phyloP scores from a whole-genome alignment of 2,797 vertebrate species.

The Sebastes taczanowskii region DNA sequence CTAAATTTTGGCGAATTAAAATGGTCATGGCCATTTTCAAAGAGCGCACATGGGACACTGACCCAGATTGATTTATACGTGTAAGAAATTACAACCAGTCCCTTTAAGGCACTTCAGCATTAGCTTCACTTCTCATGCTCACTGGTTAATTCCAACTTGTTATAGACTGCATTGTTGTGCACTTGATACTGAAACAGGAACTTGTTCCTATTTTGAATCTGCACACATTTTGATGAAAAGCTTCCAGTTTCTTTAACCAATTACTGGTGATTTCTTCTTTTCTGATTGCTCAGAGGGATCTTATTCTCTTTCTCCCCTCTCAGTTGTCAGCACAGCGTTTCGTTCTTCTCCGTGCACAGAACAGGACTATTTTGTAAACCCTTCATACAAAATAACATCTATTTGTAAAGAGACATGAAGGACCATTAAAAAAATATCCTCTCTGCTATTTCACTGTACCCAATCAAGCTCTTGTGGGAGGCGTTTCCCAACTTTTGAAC shows the following conservation, averaged over 20 bases:
- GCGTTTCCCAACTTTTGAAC: neutral
- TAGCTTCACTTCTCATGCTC: too few relatives aligned
- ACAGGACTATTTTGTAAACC: neutral
- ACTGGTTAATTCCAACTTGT: too few relatives aligned
- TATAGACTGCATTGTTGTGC: neutral
- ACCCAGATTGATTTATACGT: too few relatives aligned
- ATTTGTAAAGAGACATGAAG: neutral
- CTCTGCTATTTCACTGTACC: neutral
- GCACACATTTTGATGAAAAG: neutral
- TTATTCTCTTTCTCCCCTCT: neutral
- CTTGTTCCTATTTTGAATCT: neutral
- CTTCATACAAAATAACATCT: neutral
- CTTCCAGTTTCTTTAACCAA: too few relatives aligned
- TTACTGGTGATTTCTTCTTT: neutral
- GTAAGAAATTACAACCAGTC: too few relatives aligned
- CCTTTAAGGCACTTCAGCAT: too few relatives aligned
- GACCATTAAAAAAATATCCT: neutral
- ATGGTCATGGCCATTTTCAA: too few relatives aligned
- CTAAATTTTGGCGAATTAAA: too few relatives aligned
- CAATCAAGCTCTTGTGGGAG: neutral
- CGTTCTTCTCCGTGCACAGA: neutral
- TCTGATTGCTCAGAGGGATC: neutral
- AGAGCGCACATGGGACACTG: too few relatives aligned
- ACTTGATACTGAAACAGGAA: neutral
- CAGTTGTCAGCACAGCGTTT: neutral